Percentiles rank a stretch among this genome's conserved stretches.
Conservation (phyloP, 2,888 invertebrate genomes). For the Dolomedes plantarius region DNA sequence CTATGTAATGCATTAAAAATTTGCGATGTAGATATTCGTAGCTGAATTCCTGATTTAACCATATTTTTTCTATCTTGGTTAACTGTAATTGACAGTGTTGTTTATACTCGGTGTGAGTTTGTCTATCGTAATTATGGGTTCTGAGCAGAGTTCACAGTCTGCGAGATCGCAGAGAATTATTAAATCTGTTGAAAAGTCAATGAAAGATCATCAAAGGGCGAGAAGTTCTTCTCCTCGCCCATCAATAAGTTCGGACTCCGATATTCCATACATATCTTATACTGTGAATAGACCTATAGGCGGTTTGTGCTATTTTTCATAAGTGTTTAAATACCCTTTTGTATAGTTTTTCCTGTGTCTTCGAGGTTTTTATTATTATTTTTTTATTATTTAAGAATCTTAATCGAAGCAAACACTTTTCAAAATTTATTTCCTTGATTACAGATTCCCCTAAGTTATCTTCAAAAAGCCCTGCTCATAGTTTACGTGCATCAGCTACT, state of each 20-base stretch:
- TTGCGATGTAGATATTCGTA: too few species aligned
- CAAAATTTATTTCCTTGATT: too few species aligned
- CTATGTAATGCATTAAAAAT: too few species aligned
- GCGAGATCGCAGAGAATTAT: constrained; percentile 42
- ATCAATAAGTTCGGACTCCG: constrained; percentile 91
- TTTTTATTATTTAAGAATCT: too few species aligned
- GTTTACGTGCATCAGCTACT: constrained; percentile 71
- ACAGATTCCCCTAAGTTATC: constrained; percentile 88
- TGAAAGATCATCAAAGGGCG: constrained; percentile 64
- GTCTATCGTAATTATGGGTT: constrained; percentile 74
- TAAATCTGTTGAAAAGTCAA: constrained; percentile 33
- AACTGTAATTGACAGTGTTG: too few species aligned
- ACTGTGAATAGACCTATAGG: constrained; percentile 92
- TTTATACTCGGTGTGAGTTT: too few species aligned
- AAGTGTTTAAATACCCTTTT: too few species aligned
- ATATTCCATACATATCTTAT: constrained; percentile 93
- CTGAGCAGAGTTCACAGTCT: constrained; percentile 76
- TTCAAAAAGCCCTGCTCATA: constrained; percentile 75
- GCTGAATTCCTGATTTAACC: too few species aligned
- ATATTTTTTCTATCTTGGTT: too few species aligned
- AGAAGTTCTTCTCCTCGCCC: constrained; percentile 89
- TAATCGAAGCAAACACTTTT: too few species aligned
- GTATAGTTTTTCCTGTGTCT: neutral
- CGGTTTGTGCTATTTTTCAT: constrained; percentile 78
- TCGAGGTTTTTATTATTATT: too few species aligned